These are phyloP conservation scores for Eumacrocentrus americanus DNA, from an alignment of 2,888 invertebrate species.

Conservation along the genomic window DNA sequence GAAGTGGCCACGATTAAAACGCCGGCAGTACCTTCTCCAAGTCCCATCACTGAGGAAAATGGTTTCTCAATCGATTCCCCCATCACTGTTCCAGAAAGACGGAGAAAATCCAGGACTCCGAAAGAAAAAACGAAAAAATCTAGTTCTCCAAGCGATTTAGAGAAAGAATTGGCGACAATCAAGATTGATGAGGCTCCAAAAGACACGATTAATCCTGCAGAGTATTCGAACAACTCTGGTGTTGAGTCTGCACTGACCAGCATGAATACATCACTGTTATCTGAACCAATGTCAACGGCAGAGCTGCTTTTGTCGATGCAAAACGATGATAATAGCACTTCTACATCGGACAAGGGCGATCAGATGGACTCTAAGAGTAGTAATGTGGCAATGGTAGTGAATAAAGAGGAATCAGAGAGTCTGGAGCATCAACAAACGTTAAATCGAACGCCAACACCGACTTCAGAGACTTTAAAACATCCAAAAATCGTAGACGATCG, in stretches of 20 bases:
- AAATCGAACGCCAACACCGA: slow-evolving; percentile 10
- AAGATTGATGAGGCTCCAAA: background rate
- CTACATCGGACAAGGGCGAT: slow-evolving; percentile 50
- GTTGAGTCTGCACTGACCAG: background rate
- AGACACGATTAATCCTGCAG: background rate
- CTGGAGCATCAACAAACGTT: background rate
- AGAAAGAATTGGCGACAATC: slow-evolving; percentile 24
- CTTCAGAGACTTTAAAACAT: slow-evolving; percentile 2
- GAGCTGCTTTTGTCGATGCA: slow-evolving; percentile 27
- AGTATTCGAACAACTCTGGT: slow-evolving; percentile 7
- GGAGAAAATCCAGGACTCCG: slow-evolving; percentile 8
- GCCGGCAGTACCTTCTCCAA: background rate
- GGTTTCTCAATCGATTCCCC: slow-evolving; percentile 23
- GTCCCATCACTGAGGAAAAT: slow-evolving; percentile 19
- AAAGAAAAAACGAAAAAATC: slow-evolving; percentile 11
- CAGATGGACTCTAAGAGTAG: slow-evolving; percentile 37
- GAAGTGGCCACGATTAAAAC: background rate
- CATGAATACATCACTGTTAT: slow-evolving; percentile 3
- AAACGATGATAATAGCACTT: slow-evolving; percentile 47
- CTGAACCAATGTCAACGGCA: background rate
- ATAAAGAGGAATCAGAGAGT: slow-evolving; percentile 3
- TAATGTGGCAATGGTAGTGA: slow-evolving; percentile 8
- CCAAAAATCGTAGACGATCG: slow-evolving; percentile 32
- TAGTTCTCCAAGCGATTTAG: slow-evolving; percentile 12
- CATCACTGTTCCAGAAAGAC: slow-evolving; percentile 12